Conservation (phyloP, 2,797 vertebrate genomes). For the Acestrorhynchus altus region DNA sequence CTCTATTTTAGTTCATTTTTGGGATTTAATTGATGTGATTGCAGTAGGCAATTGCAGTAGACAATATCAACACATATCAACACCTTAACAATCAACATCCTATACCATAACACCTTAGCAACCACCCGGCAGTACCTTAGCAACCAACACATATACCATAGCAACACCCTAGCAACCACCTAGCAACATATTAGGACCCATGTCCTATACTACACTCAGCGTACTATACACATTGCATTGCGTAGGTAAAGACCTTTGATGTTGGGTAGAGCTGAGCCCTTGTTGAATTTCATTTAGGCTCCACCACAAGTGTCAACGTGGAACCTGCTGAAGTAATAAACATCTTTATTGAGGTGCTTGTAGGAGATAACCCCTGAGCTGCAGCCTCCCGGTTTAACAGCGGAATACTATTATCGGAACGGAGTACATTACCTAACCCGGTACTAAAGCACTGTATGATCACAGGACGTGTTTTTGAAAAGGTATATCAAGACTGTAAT, state of each 20-base stretch:
- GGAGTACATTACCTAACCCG: background rate
- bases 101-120: no score
- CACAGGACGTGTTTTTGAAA: background rate
- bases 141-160: no score
- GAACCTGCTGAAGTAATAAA: slow-evolving; percentile 7
- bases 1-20: no score
- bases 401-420: background rate
- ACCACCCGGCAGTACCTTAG: no score
- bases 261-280: background rate
- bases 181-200: no score
- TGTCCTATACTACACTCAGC: no score
- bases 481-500: background rate
- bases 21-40: no score
- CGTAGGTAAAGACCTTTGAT: background rate
- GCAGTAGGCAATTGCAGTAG: no score
- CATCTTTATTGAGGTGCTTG: slow-evolving; percentile 1
- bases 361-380: background rate
- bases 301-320: background rate
- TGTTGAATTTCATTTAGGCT: slow-evolving; percentile 7
- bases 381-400: background rate
- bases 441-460: slow-evolving; percentile 10
- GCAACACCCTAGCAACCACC: no score
- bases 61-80: no score
- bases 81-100: no score
- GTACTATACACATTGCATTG: no score